Conservation (phyloP, 1,140 invertebrate genomes). For the Eriosoma lanigerum region DNA sequence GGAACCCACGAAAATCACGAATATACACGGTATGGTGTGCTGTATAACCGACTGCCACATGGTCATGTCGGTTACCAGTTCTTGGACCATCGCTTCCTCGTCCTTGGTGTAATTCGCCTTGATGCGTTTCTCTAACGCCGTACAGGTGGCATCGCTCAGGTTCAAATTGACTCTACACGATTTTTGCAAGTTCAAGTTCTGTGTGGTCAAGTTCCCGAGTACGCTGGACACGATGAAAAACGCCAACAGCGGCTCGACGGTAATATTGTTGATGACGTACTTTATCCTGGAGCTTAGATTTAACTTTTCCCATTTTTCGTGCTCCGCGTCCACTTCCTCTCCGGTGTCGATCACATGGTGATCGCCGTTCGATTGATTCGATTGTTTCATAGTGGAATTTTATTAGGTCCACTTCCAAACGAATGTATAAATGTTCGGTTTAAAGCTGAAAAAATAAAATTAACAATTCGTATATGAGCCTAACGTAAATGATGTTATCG, state of each 20-base stretch:
- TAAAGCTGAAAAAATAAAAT: too few relatives aligned
- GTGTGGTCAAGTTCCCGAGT: conserved; percentile 71
- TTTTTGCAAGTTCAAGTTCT: conserved; percentile 81
- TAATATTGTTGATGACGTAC: conserved; percentile 64
- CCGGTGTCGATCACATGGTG: neutral
- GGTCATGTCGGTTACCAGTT: conserved; percentile 73
- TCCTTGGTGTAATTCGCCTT: conserved; percentile 70
- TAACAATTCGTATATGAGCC: too few relatives aligned
- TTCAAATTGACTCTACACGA: conserved; percentile 78
- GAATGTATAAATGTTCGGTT: too few relatives aligned
- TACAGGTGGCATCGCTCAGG: conserved; percentile 72
- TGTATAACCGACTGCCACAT: conserved; percentile 80
- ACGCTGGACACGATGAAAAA: conserved; percentile 81
- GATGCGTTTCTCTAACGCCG: conserved; percentile 68
- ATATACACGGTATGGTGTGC: conserved; percentile 70
- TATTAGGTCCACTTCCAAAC: neutral
- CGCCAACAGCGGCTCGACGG: conserved; percentile 76
- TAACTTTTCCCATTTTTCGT: conserved; percentile 32
- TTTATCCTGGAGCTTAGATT: conserved; percentile 55
- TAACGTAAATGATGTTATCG: too few relatives aligned
- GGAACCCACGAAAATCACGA: conserved; percentile 74
- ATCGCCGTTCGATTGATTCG: neutral
- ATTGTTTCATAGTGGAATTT: neutral
- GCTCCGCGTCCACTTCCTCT: conserved; percentile 25
- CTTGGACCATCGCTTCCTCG: conserved; percentile 72